Percentiles rank a stretch among this genome's conserved stretches.
Evolutionary conservation across 2,888 invertebrate genomes (phyloP).

Genomic region (Prosapia bicincta): DNA sequence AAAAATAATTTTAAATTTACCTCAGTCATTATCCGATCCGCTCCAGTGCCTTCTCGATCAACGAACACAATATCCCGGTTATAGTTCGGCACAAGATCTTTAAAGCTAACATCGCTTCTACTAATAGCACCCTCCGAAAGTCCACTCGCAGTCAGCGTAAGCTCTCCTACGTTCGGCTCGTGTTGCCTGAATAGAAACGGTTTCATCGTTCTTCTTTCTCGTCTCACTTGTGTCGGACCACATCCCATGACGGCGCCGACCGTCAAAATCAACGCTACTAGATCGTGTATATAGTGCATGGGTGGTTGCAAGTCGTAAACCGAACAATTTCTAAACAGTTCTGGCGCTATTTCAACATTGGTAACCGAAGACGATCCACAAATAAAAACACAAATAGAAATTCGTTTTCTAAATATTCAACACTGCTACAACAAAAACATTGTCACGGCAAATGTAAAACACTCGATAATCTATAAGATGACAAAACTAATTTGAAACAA

Average conservation of each 20-base stretch:
- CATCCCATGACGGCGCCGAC: background rate
- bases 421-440: too few relatives aligned
- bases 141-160: background rate
- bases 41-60: background rate
- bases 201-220: background rate
- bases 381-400: too few relatives aligned
- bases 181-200: background rate
- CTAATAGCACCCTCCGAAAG: background rate
- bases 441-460: too few relatives aligned
- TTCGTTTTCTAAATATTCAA: too few relatives aligned
- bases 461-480: too few relatives aligned
- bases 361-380: too few relatives aligned
- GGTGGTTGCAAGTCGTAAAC: too few relatives aligned
- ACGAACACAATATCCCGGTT: background rate
- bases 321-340: too few relatives aligned
- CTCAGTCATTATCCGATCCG: background rate
- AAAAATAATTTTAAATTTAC: too few relatives aligned
- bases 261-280: background rate
- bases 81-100: background rate
- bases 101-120: background rate
- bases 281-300: background rate
- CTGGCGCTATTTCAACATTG: too few relatives aligned
- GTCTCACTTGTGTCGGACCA: background rate
- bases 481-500: too few relatives aligned
- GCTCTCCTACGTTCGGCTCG: background rate